A percentile compares a stretch with the other conserved stretches of the same genome.
Evolutionary conservation across 2,113 vertebrate species (phyloP).

Genomic region (Aphelocoma coerulescens): DNA sequence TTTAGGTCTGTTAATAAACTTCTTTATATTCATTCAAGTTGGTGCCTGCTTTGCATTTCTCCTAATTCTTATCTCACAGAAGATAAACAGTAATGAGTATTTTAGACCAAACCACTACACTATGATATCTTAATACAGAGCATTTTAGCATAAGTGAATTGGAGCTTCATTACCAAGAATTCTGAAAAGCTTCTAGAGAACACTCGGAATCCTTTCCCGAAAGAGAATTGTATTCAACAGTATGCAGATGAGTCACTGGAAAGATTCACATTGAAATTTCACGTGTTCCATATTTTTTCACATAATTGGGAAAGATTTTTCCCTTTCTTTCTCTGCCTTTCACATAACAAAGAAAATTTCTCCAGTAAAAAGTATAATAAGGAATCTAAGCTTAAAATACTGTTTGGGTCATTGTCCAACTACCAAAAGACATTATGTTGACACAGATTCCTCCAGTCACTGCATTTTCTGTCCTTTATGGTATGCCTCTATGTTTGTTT

Average conservation of each 20-base stretch:
- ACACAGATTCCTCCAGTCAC: not conserved
- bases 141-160: not conserved
- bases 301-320: not conserved
- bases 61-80: too few relatives aligned
- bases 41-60: too few relatives aligned
- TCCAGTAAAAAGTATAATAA: not conserved
- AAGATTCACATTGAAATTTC: not conserved
- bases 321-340: not conserved
- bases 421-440: not conserved
- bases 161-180: not conserved
- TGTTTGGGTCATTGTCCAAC: not conserved
- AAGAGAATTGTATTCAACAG: not conserved
- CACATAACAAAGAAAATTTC: not conserved
- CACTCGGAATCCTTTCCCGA: not conserved
- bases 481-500: not conserved
- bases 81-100: too few relatives aligned
- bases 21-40: too few relatives aligned
- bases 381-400: not conserved
- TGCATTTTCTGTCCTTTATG: not conserved
- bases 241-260: not conserved
- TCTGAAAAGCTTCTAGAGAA: not conserved
- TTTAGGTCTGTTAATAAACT: too few relatives aligned
- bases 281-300: not conserved
- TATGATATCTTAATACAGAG: not conserved
- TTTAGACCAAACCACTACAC: too few relatives aligned